A percentile compares a stretch with the other conserved stretches of the same genome.
Conservation (phyloP, 2,888 invertebrate species). For the Scaptomyza cyrtandrae region DNA sequence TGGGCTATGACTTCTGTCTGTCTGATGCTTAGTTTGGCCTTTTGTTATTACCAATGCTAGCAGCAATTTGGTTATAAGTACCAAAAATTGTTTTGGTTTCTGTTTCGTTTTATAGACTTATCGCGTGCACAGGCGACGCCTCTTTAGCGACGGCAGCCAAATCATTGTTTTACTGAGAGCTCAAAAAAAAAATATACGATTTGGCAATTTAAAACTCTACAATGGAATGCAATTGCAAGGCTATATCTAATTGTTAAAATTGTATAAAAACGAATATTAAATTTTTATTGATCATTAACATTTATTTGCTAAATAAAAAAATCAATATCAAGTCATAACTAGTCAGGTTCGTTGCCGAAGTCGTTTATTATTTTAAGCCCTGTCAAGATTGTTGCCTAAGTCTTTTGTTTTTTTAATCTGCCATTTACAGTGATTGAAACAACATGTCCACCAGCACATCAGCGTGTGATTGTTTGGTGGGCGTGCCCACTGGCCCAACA, state of each 20-base stretch:
- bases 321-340: constrained; percentile 15
- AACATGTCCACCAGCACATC: constrained; percentile 77
- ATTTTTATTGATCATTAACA: constrained; percentile 52
- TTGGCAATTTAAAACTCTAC: constrained; percentile 31
- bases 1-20: constrained; percentile 71
- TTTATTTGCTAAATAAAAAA: constrained; percentile 15
- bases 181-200: constrained; percentile 52
- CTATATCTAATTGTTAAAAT: constrained; percentile 25
- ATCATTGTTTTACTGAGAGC: constrained; percentile 55
- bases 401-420: constrained; percentile 36
- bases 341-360: constrained; percentile 55
- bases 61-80: constrained; percentile 58
- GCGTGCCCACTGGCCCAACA: constrained; percentile 91
- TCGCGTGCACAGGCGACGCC: constrained; percentile 53
- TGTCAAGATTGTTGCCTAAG: constrained; percentile 51
- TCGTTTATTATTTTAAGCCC: constrained; percentile 42
- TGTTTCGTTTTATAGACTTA: constrained; percentile 48
- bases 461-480: constrained; percentile 92
- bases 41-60: constrained; percentile 67
- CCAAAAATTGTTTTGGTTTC: constrained; percentile 48
- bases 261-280: constrained; percentile 37
- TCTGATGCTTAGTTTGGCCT: constrained; percentile 55
- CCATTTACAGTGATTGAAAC: constrained; percentile 23
- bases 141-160: constrained; percentile 48
- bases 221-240: constrained; percentile 56